Conservation (phyloP, 2,797 vertebrate species). For the Sebastes wilsoni region DNA sequence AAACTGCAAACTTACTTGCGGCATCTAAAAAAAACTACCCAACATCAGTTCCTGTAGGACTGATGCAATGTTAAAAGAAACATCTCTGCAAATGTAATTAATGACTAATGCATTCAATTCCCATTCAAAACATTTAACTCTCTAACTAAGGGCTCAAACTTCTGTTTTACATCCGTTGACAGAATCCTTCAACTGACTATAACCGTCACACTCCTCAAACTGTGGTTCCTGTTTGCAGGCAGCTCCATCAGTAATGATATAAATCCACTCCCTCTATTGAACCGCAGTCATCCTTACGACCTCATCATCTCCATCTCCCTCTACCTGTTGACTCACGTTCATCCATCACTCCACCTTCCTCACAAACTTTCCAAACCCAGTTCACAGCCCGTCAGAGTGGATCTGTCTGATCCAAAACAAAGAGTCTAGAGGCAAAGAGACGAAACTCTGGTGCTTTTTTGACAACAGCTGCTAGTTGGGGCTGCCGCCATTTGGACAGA, state of each 20-base stretch:
- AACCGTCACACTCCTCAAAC: too few species aligned
- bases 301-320: conserved; percentile 3
- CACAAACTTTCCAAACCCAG: neutral
- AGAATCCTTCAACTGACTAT: too few species aligned
- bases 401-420: neutral
- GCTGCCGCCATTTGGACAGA: too few species aligned
- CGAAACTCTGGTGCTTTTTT: too few species aligned
- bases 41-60: neutral
- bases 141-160: neutral
- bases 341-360: neutral
- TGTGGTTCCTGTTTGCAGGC: too few species aligned
- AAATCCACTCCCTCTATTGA: conserved; percentile 5
- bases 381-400: neutral
- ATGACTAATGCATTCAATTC: too few species aligned
- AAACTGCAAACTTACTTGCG: too few species aligned
- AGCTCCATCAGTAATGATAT: neutral
- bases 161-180: too few species aligned
- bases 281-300: conserved; percentile 11
- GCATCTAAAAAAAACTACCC: neutral
- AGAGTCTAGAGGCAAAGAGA: too few species aligned
- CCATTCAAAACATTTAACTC: too few species aligned
- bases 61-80: neutral
- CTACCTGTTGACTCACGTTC: conserved; percentile 38
- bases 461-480: too few species aligned
- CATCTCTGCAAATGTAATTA: too few species aligned